Conservation (phyloP, 2,888 invertebrate genomes). For the Glomeris marginata region DNA sequence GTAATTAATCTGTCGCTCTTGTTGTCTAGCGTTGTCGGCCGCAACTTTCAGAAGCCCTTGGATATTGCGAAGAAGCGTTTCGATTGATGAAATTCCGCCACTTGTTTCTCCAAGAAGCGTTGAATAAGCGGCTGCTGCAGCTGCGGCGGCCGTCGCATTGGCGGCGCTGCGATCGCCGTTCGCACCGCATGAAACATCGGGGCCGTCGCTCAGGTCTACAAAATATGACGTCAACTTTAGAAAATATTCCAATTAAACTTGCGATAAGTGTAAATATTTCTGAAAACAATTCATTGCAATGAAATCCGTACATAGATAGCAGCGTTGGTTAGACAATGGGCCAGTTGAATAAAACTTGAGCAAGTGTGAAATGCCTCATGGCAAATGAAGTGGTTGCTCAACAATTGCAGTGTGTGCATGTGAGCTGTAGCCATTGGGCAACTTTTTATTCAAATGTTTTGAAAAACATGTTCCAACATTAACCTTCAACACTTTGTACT, state of each 20-base stretch:
- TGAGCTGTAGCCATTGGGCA: too few species aligned
- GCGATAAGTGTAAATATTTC: too few species aligned
- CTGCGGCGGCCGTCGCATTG: slow-evolving; percentile 19
- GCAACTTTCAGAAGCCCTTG: slow-evolving; percentile 92
- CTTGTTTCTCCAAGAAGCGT: slow-evolving; percentile 22
- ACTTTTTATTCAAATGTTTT: too few species aligned
- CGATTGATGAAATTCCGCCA: slow-evolving; percentile 55
- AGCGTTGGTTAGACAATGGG: too few species aligned
- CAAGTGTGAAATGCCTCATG: too few species aligned
- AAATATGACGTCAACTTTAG: slow-evolving; percentile 15
- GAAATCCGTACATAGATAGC: too few species aligned
- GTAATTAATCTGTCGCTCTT: slow-evolving; percentile 87
- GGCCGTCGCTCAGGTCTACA: slow-evolving; percentile 61
- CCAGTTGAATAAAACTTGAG: too few species aligned
- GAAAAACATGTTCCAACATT: too few species aligned
- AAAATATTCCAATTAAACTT: not conserved
- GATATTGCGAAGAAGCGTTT: slow-evolving; percentile 85
- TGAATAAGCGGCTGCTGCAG: slow-evolving; percentile 59
- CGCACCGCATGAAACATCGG: slow-evolving; percentile 45
- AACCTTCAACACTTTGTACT: too few species aligned
- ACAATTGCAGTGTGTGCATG: too few species aligned
- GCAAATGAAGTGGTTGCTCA: too few species aligned
- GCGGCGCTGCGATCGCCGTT: slow-evolving; percentile 40
- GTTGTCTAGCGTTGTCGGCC: slow-evolving; percentile 92
- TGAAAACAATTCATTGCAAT: too few species aligned